Evolutionary conservation across 2,113 vertebrate genomes (phyloP).

Genomic region (Nothoprocta perdicaria): DNA sequence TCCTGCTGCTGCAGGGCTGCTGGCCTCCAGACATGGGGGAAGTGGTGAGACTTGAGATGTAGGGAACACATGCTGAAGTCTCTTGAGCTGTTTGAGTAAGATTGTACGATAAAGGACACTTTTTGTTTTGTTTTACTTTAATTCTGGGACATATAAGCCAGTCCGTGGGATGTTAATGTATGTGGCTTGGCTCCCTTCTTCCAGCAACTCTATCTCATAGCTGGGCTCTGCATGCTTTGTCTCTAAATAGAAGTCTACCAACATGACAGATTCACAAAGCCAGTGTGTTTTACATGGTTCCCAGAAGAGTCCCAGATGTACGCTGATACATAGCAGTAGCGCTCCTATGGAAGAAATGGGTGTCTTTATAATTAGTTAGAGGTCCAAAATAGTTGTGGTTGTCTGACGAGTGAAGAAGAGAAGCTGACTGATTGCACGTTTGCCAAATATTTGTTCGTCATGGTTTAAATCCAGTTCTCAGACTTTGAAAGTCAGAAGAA

Average conservation of each 20-base stretch:
- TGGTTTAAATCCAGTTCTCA: background rate
- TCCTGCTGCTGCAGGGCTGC: background rate
- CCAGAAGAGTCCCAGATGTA: background rate
- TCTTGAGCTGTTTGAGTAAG: background rate
- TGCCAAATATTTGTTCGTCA: background rate
- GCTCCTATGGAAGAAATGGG: too few species aligned
- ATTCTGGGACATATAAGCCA: fast-evolving
- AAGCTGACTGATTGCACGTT: background rate
- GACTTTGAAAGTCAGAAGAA: background rate
- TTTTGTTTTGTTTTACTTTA: background rate
- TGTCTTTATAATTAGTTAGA: background rate
- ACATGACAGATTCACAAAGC: background rate
- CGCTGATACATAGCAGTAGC: background rate
- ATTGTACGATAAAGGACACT: background rate
- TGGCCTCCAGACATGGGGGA: background rate
- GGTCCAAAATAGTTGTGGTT: background rate
- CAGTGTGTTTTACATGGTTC: background rate
- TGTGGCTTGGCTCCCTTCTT: background rate
- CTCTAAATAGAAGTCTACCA: background rate
- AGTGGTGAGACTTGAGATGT: background rate
- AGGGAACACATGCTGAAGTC: background rate
- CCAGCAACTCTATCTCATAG: background rate
- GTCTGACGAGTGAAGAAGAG: background rate
- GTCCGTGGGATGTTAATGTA: fast-evolving
- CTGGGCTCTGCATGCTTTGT: background rate